Evolutionary conservation across 2,888 invertebrate genomes (phyloP), one percentile per base, ranked within the genome.

Genomic region (Horisme vitalbata): DNA sequence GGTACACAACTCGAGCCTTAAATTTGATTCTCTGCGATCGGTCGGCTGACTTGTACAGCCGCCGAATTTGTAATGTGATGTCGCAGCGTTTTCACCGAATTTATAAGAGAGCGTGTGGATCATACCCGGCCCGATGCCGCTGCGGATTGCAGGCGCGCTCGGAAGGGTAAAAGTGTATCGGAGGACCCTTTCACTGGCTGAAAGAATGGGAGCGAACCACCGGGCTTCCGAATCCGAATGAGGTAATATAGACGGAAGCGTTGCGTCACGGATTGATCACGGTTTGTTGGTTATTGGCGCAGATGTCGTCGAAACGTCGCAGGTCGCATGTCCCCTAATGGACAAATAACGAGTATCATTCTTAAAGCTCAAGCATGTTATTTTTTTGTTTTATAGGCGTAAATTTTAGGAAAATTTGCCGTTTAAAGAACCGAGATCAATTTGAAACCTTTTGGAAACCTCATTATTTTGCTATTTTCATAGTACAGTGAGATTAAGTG

Each of bases 11-110:
- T 77, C 65, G 66, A 72, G 71, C 62, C n/a, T 63, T 60, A 61
- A 61, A 70, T 74, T 55, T 65, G 61, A 64, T 59, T 68, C 55
- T 52, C 63, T 66, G 72, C 61, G 72, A 72, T 79, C 72, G 76
- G 78, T 75, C 87, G 81, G 80, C 84, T 74, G 80, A 63, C 63
- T 75, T 56, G 73, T 65, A 75, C 86, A 83, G 83, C 88, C 78
- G 86, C 86, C 90, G 88, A 88, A 90, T 85, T 86, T 70, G 84
- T 81, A 88, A 88, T 89, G 90, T 88, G 79, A 76, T 83, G 80
- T 81, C 71, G 75, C 71, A 62, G 76, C 67, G 74, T 81, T 83
- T 84, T 82, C 89, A 82, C 83, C 83, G 81, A 89, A 90, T 90
- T 88, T 90, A 90, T 90, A 90, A 86, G 85, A 76, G 75, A 75